Evolutionary conservation across 2,797 vertebrate genomes (phyloP), one percentile per base, ranked within the genome.

Genomic region (Channallabes apus): DNA sequence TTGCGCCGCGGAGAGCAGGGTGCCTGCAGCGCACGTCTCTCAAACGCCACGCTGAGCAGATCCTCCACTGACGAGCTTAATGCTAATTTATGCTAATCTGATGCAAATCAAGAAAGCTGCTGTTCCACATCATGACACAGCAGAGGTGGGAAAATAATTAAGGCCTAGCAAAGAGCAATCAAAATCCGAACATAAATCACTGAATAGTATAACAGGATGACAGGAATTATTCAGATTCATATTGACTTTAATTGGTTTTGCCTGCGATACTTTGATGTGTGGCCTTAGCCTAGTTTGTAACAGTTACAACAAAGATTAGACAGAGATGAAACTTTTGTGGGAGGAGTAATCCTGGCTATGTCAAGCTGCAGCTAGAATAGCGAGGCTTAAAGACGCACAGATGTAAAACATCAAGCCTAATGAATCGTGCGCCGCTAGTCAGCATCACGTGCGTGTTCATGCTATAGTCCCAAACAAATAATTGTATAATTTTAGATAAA

Each of bases 91-190:
- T 87, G 86, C 64, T 84, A 87, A 87, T 84, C 82, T 69, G 51
- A 87, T 87, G 86, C 82, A 87, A 87, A 87, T 87, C 83, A 84
- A 68, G 83, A 85, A 85, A 81, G 84, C 68, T 32, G 78, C 78
- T 73, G 84, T 85, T 80, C 84, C 84, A 85, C 84, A 81, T 81
- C 84, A 81, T 85, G 79, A 87, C 86, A 87, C 86, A 87, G 83
- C 86, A 84, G 82, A 84, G 86, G 82, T 87, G 77, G 86, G 86
- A 84, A 86, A 87, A 87, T 84, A 87, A 87, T 87, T 87, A 87
- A 87, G 86, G 86, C 86, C 82, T 84, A 80, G 86, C 86, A 87
- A 87, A 87, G 86, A 87, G 86, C 86, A 87, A 87, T 87, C 82
- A 87, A 76, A 87, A 81, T 67, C 79, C 46, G 79, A 87, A 84